These are phyloP conservation scores for Montipora cactus DNA, from an alignment of 64 coral and sea anemone genomes.

Conservation along the genomic window DNA sequence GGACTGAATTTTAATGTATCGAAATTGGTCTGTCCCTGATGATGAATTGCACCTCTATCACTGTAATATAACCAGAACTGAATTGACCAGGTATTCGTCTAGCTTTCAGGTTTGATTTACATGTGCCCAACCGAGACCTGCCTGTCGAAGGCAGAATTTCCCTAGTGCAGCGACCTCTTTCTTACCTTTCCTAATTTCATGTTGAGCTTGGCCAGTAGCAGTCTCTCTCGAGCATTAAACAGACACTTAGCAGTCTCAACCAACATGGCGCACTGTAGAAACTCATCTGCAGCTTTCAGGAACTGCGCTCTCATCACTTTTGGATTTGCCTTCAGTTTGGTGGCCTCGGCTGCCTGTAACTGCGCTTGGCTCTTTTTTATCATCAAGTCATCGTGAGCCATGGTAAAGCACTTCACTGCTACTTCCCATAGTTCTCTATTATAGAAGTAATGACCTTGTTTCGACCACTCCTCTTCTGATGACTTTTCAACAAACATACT, in stretches of 20 bases:
- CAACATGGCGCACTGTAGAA: constrained; percentile 82
- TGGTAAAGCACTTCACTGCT: constrained; percentile 87
- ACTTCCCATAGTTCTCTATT: constrained; percentile 86
- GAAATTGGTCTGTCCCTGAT: too few relatives aligned
- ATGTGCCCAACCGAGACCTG: too few relatives aligned
- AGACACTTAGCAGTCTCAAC: constrained; percentile 84
- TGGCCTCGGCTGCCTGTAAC: constrained; percentile 79
- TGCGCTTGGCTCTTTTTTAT: constrained; percentile 89
- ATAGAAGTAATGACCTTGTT: constrained; percentile 86
- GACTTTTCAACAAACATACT: constrained; percentile 96
- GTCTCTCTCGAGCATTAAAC: constrained; percentile 75
- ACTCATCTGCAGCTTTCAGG: constrained; percentile 74
- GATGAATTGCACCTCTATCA: too few relatives aligned
- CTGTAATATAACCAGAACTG: too few relatives aligned
- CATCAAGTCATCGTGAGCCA: constrained; percentile 74
- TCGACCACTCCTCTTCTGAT: constrained; percentile 71
- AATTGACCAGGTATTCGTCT: too few relatives aligned
- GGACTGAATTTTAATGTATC: too few relatives aligned
- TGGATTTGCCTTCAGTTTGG: constrained; percentile 77
- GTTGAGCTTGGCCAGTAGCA: constrained; percentile 70
- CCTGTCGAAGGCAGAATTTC: too few relatives aligned
- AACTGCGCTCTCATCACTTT: constrained; percentile 82
- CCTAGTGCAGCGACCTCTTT: too few relatives aligned
- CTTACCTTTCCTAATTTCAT: constrained; percentile 76
- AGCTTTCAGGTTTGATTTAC: too few relatives aligned